Base-by-base conservation (phyloP, 2,797 vertebrate species). In the Pristis pectinata region DNA sequence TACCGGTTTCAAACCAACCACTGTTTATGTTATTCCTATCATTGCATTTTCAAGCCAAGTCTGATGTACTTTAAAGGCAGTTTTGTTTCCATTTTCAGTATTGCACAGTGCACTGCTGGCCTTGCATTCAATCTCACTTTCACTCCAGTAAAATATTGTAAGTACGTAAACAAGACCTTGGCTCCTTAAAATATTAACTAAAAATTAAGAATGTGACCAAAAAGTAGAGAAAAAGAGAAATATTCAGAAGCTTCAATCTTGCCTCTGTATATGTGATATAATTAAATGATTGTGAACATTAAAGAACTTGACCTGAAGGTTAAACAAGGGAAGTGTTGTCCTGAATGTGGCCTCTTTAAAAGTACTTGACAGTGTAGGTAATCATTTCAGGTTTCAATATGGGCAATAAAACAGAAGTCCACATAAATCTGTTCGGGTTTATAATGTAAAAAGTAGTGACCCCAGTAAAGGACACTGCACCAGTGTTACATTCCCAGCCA, bases 21-120 rank as follows among this genome's bases (percentile, higher is more conserved):
- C 91, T 70, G 91, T 72, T 93, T 93, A 93, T 72, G 72, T 70
- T 72, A 93, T 72, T 93, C 64, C 91, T 72, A 72, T 93, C 61
- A 72, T 64, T 34, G 64, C 41, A 93, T 9, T 93, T 44, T 93
- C 64, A 70, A 93, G 37, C 24, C 91, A 93, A 93, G 91, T 72
- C 91, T 93, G 64, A 93, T 93, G 64, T 41, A 93, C 37, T 93
- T 93, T 41, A 93, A 93, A 93, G 59, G 41, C 61, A 91, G 59
- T 61, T 91, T 61, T 34, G 67, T 27, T 41, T 37, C 64, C 91
- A 72, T 93, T 93, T 87, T 72, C 91, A 70, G 61, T 44, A 44
- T 64, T 91, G 87, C 87, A 13, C 87, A 37, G 59, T 83, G 24
- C 6, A 83, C 44, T 53, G 80, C 44, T 22, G 49, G 27, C 44